Conservation (phyloP, 2,797 vertebrate species). For the Semaprochilodus insignis region DNA sequence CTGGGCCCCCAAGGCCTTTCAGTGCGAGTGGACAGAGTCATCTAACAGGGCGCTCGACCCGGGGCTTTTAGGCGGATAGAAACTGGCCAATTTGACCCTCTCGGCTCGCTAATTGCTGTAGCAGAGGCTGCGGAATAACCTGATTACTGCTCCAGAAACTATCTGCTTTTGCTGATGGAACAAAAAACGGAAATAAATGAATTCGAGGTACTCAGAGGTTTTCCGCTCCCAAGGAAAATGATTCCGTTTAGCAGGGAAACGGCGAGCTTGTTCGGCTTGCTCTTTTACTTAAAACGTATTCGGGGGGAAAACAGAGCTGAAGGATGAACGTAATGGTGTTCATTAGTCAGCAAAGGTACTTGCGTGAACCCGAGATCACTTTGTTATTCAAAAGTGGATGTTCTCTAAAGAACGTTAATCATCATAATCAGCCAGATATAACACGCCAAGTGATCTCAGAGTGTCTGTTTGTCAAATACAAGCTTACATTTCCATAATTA, state of each 20-base stretch:
- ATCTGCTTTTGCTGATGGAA: slow-evolving; percentile 5
- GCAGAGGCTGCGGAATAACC: neutral
- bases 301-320: neutral
- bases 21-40: slow-evolving; percentile 40
- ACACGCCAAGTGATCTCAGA: neutral
- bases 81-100: slow-evolving; percentile 11
- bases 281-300: neutral
- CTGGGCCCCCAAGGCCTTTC: slow-evolving; percentile 45
- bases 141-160: slow-evolving; percentile 20
- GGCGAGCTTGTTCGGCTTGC: slow-evolving; percentile 21
- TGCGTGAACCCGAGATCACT: no score
- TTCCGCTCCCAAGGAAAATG: slow-evolving; percentile 10
- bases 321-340: neutral
- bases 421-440: neutral
- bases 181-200: slow-evolving; percentile 19
- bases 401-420: neutral
- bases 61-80: slow-evolving; percentile 27
- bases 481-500: slow-evolving; percentile 46
- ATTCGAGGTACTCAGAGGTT: slow-evolving; percentile 16
- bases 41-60: neutral
- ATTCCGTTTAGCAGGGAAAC: slow-evolving; percentile 18
- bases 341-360: neutral
- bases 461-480: slow-evolving; percentile 12
- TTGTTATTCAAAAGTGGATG: neutral
- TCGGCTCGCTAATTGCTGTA: neutral